Conservation (phyloP, 2,888 invertebrate species). For the Mimas tiliae region DNA sequence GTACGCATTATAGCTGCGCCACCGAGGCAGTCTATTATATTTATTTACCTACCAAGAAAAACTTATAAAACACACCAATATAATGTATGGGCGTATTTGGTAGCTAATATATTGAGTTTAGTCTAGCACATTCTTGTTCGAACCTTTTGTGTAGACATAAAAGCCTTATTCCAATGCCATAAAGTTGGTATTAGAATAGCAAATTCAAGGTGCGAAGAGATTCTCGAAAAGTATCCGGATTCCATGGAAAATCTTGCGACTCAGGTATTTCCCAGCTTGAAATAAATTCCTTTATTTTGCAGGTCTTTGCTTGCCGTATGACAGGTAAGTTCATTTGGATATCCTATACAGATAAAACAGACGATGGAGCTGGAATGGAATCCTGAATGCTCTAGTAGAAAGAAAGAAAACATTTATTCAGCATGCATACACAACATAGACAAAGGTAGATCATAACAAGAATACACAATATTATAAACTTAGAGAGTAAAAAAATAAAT, state of each 20-base stretch:
- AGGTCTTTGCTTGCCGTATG: conserved; percentile 6
- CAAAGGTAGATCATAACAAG: too few relatives aligned
- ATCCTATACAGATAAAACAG: background rate
- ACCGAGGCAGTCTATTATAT: too few relatives aligned
- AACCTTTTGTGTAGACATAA: background rate
- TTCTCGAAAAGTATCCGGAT: conserved; percentile 31
- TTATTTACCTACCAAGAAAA: conserved; percentile 8
- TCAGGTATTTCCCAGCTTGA: conserved; percentile 38
- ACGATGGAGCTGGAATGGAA: background rate
- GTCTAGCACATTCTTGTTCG: conserved; percentile 12
- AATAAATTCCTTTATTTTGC: conserved; percentile 38
- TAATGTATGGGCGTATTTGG: conserved; percentile 31
- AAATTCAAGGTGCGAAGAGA: background rate
- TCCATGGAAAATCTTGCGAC: conserved; percentile 36
- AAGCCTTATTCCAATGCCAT: background rate
- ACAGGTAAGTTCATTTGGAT: background rate
- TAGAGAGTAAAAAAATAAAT: too few relatives aligned
- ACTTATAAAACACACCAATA: conserved; percentile 26
- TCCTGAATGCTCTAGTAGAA: background rate
- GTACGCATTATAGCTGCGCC: too few relatives aligned
- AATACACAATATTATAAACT: too few relatives aligned
- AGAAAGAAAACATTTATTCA: too few relatives aligned
- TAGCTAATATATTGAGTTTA: conserved; percentile 44
- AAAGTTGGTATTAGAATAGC: background rate
- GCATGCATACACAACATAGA: too few relatives aligned